These are phyloP conservation scores for Neuroterus valhalla DNA, from an alignment of 1,140 invertebrate species.

Conservation along the genomic window DNA sequence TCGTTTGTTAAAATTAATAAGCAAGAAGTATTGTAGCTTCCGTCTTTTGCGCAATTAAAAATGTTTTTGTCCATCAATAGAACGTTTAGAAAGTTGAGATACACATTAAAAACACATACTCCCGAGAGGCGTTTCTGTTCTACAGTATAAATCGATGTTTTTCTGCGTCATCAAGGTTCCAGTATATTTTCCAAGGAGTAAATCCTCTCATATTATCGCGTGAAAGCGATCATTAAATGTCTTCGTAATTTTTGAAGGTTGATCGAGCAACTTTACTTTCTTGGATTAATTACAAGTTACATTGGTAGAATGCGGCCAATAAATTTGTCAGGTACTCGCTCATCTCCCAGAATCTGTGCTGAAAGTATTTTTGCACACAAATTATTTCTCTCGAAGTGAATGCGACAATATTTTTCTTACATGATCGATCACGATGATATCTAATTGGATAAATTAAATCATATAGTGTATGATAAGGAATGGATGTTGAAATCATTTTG, in stretches of 20 bases:
- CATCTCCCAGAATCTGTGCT: constrained; percentile 12
- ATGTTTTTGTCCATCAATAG: too few species aligned
- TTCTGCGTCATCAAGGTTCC: not conserved
- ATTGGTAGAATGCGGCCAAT: not conserved
- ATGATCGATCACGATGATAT: too few species aligned
- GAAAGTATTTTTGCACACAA: not conserved
- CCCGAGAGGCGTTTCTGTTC: not conserved
- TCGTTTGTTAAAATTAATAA: too few species aligned
- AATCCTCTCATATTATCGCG: constrained; percentile 16
- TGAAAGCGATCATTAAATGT: constrained; percentile 15
- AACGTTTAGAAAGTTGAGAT: constrained; percentile 1
- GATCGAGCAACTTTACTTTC: constrained; percentile 12
- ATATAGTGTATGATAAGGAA: too few species aligned
- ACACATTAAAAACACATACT: not conserved
- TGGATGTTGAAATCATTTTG: too few species aligned
- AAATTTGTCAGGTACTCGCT: constrained; percentile 12
- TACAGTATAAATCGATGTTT: not conserved
- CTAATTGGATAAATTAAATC: too few species aligned
- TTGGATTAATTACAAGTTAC: constrained; percentile 4
- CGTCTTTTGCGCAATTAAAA: too few species aligned
- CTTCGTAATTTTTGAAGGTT: constrained; percentile 26
- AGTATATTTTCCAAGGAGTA: constrained; percentile 8
- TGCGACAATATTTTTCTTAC: too few species aligned
- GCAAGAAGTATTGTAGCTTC: too few species aligned
- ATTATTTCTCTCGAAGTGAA: too few species aligned